Evolutionary conservation across 2,113 vertebrate species (phyloP).

Genomic region (Callipepla californica): DNA sequence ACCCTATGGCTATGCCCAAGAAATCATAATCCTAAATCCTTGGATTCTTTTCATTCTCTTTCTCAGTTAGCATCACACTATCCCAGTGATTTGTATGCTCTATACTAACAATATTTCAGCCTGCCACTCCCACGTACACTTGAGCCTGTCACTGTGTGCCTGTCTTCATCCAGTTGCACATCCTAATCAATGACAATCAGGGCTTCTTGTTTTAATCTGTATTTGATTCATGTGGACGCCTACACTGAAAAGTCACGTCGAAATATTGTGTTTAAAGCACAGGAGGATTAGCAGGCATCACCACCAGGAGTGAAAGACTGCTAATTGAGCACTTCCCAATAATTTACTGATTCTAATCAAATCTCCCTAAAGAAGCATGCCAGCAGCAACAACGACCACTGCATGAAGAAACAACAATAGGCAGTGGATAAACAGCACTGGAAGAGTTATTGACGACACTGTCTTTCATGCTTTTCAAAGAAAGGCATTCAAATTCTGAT

Average conservation of each 20-base stretch:
- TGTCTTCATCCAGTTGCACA: accelerated
- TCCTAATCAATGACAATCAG: background rate
- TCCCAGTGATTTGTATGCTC: background rate
- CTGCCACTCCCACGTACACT: background rate
- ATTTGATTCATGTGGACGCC: slow-evolving; percentile 21
- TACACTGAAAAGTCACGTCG: slow-evolving; percentile 14
- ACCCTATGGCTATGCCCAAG: background rate
- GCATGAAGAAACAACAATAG: background rate
- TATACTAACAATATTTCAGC: background rate
- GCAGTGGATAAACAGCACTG: slow-evolving; percentile 26
- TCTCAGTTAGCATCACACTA: background rate
- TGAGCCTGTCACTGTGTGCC: background rate
- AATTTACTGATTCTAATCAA: slow-evolving; percentile 76
- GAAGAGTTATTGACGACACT: slow-evolving; percentile 51
- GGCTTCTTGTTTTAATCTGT: background rate
- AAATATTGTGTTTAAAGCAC: slow-evolving; percentile 60
- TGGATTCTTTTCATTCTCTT: background rate
- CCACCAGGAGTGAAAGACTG: slow-evolving; percentile 66
- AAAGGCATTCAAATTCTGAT: slow-evolving; percentile 59
- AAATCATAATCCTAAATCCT: background rate
- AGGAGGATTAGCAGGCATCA: slow-evolving; percentile 61
- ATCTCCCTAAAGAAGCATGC: slow-evolving; percentile 65
- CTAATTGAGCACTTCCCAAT: slow-evolving; percentile 78
- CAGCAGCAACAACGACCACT: slow-evolving; percentile 55
- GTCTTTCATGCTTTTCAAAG: slow-evolving; percentile 35